Base-by-base conservation (phyloP, 1,140 invertebrate species). In the Myzus persicae region DNA sequence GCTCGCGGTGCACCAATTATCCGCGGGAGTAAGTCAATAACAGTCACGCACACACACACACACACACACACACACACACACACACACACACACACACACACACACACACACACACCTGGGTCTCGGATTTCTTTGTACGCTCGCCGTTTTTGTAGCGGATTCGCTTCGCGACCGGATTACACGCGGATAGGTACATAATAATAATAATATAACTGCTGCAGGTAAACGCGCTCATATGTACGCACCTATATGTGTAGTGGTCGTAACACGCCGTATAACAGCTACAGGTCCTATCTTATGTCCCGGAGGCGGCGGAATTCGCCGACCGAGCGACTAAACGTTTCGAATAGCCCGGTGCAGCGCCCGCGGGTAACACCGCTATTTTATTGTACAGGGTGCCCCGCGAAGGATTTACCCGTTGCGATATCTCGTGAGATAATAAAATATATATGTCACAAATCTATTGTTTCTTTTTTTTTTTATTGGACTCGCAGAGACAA, bases 11-110 rank as follows among this genome's bases (percentile, higher is more conserved):
- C 87, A 54, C 88, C 88, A 40, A 89, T 89, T 89, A 54, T 89
- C 88, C 88, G 46, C 88, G 88, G 48, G n/a, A 54, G 46, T 89
- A 54, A 89, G 88, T 89, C 88, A 51, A 76, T 36, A 89, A 26
- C n/a, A 38, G 38, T 26, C 40, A 42, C 82, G 6, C 38, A 84
- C 38, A 26, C 38, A 82, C 18, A 84, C 36, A 82, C 81, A 38
- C 76, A n/a, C n/a, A n/a, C n/a, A n/a, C n/a, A 40, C 81, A 24
- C 81, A 26, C 81, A 24, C 48, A 51, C 82, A n/a, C 40, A 42
- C 82, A 3, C 38, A 84, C 38, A 26, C 38, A 82, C 18, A 84
- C 36, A n/a, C 40, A 42, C 82, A 3, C 38, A 84, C 38, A 26
- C 38, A 82, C 18, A 84, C 36, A 40, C 81, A 24, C 81, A 26